Evolutionary conservation across 2,888 invertebrate genomes (phyloP), one percentile per base, ranked within the genome.

Genomic region (Parnassius mnemosyne): DNA sequence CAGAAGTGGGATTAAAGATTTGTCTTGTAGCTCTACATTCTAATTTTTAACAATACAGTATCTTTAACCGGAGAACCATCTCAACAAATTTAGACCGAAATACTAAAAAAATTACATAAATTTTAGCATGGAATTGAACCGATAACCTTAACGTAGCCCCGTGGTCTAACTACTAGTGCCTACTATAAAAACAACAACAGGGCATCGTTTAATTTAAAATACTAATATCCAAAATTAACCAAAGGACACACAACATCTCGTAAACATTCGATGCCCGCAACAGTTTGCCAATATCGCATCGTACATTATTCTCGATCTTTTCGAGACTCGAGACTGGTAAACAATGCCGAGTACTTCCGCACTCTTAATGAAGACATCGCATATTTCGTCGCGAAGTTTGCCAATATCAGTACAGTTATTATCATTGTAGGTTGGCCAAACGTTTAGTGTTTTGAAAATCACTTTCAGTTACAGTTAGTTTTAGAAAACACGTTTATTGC

Each of bases 341-440:
- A 60, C 55, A 60, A 54, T 44, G 60, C 55, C n/a, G 44, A 54
- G 9, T 9, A 50, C 51, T 57, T 51, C 57, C 41, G 16, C 41
- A 43, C 20, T 57, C 42, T 54, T 60, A 60, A 60, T 54, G 53
- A 54, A 55, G 16, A 54, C 55, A 51, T 60, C 9, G 25, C 60
- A 25, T 49, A 42, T 54, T 54, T 60, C 20, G 20, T 53, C 25
- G 20, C 55, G 20, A 12, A 13, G 5, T 55, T 60, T 60, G 60
- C 54, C 25, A 55, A 44, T 43, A 13, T n/a, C n/a, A 5, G 13
- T 42, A 20, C 13, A 13, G 7, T 47, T 9, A 57, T 56, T 42
- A 3, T 59, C 13, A 47, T 16, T 16, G 16, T 52, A 46, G 20
- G 7, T 41, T 16, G 34, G 47, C 47, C 56, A 47, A 12, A 11